Evolutionary conservation across 2,797 vertebrate genomes (phyloP), one percentile per base, ranked within the genome.

Genomic region (Hypotaenidia philippensis): DNA sequence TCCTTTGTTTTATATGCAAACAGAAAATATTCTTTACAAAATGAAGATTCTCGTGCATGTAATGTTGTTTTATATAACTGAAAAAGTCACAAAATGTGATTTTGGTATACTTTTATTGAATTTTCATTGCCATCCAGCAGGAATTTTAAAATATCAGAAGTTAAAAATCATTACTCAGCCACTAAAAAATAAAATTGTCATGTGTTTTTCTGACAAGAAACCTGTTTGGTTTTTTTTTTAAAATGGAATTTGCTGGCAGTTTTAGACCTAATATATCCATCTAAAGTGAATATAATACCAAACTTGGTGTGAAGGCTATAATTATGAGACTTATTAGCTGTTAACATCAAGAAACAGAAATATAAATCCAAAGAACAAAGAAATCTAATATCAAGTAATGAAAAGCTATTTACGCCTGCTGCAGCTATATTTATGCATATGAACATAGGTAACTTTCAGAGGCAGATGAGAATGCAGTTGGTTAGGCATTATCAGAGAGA

Each of bases 1-100:
- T 75, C 9, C 4, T 76, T 75, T 78, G 11, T 69, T 70, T 68
- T 52, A 70, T 40, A 64, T 5, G 3, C 3, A 90, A 71, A 25
- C 1, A 47, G 22, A 44, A 69, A 38, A 32, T 20, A 2, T 18
- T 50, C 4, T 3, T 72, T 77, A 44, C 6, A 59, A 74, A 50
- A 0, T 2, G 6, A 80, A 52, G 6, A 0, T 70, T 74, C 9
- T 60, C 23, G 45, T 15, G 3, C 10, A 68, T 26, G 3, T n/a
- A 23, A 29, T 22, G 4, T 13, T 20, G 7, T 8, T 38, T 87
- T 52, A 72, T 36, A 29, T 1, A 31, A 65, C 7, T 44, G 27
- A n/a, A 68, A 66, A 27, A 13, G 3, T 36, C 3, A 61, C 9
- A 53, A 66, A 3, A 2, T 25, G 2, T 49, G 12, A 27, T 27